Evolutionary conservation across 2,113 vertebrate genomes (phyloP), one percentile per base, ranked within the genome.

Genomic region (Equus przewalskii): DNA sequence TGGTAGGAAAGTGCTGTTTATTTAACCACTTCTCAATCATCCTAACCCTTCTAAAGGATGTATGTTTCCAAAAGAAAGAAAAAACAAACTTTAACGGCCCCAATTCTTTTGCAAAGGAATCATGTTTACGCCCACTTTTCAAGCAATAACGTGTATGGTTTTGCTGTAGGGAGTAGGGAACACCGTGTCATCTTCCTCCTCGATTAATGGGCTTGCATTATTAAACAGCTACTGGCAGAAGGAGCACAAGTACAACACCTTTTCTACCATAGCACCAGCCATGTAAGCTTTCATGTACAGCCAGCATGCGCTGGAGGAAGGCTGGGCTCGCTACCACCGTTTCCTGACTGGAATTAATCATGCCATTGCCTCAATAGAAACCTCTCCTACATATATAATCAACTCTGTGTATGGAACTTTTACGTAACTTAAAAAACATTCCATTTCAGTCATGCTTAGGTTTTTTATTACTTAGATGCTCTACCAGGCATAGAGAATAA

Each of bases 131-230:
- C 26, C 51, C 86, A 94, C 18, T 67, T 44, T 93, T 84, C 92
- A 83, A 76, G 54, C 0, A 0, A 76, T 41, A 81, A 82, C 67
- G 24, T 3, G 33, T 16, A 62, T 58, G 64, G 16, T 60, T 96
- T 83, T 67, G 49, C 10, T 0, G 9, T 41, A 67, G 72, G 83
- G 91, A 96, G 72, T 75, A 96, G 95, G 84, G 80, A 95, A 87
- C 10, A 46, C 70, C 69, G 22, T 91, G 75, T 41, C 84, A n/a
- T 94, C 96, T 96, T 95, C 94, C 95, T 96, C 95, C 96, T 36
- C 16, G 6, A 98, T 98, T 95, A 98, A 97, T 90, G 94, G 96
- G 46, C 26, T 97, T 98, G 73, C 95, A 96, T 98, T 97, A 98
- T 97, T 94, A 89, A 98, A 72, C 41, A 87, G 65, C 82, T 94